Base-by-base conservation (phyloP, 1,140 invertebrate species). In the Euwallacea similis region DNA sequence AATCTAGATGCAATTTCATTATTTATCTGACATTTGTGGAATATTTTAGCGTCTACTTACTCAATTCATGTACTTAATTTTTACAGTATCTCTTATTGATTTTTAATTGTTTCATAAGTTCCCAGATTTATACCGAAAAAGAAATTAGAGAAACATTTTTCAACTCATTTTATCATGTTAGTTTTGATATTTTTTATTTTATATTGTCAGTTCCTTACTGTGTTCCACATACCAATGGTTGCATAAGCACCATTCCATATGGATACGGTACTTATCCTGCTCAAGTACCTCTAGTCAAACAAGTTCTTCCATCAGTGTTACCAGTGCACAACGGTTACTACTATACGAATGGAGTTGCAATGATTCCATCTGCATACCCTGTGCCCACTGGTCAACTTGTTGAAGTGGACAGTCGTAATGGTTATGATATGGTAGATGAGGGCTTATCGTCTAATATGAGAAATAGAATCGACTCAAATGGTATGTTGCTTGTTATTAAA, bases 381-480 rank as follows among this genome's bases (percentile, higher is more conserved):
- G 42, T 85, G 76, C 80, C 88, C 0, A 88, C 88, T 4, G 88
- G 80, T 3, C 87, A 89, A 74, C 78, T 93, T 1, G 92, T 93
- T 66, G 90, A 92, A 79, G 80, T 92, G 13, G 90, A 92, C 60
- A 80, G 85, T 9, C 86, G 87, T 1, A 81, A 82, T 16, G 62
- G 65, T 13, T 74, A 76, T 62, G 77, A 78, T 61, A 44, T 64
- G 4, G 66, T 75, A 4, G 78, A 76, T 55, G 64, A 63, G 9
- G 69, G 71, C 21, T 2, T 60, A 13, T 42, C 61, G 71, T 73
- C 61, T 42, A 71, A 68, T 66, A 16, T 9, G 7, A 62, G 65
- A 62, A 67, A 44, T 4, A 33, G 21, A 4, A 4, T 33, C 8
- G 47, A 50, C 13, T 13, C 47, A 50, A 10, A 11, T 11, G 47